Evolutionary conservation across 2,888 invertebrate species (phyloP).

Genomic region (Deilephila elpenor): DNA sequence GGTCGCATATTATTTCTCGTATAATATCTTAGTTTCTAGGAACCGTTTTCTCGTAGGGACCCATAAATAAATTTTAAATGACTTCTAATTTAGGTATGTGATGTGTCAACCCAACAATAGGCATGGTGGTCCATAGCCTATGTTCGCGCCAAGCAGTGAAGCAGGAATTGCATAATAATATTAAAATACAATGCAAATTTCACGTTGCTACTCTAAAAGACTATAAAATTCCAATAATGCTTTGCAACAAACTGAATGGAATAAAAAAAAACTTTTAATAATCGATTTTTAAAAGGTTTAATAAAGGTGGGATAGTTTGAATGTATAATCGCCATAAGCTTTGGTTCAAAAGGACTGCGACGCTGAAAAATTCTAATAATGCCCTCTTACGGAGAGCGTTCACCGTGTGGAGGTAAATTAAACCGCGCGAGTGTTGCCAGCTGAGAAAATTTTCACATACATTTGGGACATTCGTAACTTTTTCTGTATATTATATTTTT

Average conservation of each 20-base stretch:
- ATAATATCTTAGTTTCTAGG: too few species aligned
- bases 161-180: too few species aligned
- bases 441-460: background rate
- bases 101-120: too few species aligned
- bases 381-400: conserved; percentile 38
- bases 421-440: conserved; percentile 19
- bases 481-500: too few species aligned
- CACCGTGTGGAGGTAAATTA: conserved; percentile 21
- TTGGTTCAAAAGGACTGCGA: conserved; percentile 45
- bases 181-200: too few species aligned
- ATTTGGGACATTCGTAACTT: background rate
- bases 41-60: too few species aligned
- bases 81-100: too few species aligned
- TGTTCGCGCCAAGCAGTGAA: too few species aligned
- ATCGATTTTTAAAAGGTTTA: conserved; percentile 1
- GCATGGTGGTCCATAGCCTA: too few species aligned
- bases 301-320: conserved; percentile 21
- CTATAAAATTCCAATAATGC: background rate
- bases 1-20: too few species aligned
- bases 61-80: too few species aligned
- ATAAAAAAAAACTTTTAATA: conserved; percentile 26
- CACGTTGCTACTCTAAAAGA: background rate
- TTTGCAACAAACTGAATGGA: background rate
- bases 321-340: conserved; percentile 47
- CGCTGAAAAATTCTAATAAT: conserved; percentile 58